These are phyloP conservation scores for Eubucco bourcierii DNA, from an alignment of 2,113 vertebrate genomes.

Conservation along the genomic window DNA sequence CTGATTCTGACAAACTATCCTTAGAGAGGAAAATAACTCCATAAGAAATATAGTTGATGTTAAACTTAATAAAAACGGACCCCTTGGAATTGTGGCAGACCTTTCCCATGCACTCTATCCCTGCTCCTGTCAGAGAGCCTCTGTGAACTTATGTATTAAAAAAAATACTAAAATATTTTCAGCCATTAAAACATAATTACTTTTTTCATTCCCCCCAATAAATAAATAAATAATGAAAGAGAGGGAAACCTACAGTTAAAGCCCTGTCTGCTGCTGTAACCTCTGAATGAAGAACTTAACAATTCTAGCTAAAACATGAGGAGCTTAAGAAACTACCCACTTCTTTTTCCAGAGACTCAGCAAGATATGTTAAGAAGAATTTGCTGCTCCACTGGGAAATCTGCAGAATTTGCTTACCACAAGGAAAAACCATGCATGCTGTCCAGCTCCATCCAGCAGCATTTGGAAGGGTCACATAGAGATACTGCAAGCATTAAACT, in stretches of 20 bases:
- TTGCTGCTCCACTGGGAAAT: conserved; percentile 15
- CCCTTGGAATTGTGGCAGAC: conserved; percentile 47
- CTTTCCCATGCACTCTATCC: conserved; percentile 45
- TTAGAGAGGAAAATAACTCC: conserved; percentile 69
- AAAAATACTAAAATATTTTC: conserved; percentile 12
- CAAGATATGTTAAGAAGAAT: conserved; percentile 16
- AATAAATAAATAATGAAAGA: neutral
- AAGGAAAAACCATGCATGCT: neutral
- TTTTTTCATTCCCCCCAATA: neutral
- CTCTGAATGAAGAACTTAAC: neutral
- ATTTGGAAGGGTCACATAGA: neutral
- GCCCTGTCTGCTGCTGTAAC: neutral
- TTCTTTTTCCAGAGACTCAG: neutral
- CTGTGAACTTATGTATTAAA: neutral
- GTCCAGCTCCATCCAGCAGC: neutral
- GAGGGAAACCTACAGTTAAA: neutral
- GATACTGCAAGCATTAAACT: neutral
- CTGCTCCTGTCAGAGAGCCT: neutral
- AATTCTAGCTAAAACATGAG: neutral
- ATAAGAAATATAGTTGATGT: conserved; percentile 67
- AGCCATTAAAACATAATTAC: conserved; percentile 29
- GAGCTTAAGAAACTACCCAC: neutral
- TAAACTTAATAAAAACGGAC: conserved; percentile 70
- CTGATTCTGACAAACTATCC: conserved; percentile 72
- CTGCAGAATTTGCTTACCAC: neutral